Percentiles rank a stretch among this genome's conserved stretches.
These are phyloP conservation scores for Troides oblongomaculatus DNA, from an alignment of 2,888 invertebrate genomes.

Conservation along the genomic window DNA sequence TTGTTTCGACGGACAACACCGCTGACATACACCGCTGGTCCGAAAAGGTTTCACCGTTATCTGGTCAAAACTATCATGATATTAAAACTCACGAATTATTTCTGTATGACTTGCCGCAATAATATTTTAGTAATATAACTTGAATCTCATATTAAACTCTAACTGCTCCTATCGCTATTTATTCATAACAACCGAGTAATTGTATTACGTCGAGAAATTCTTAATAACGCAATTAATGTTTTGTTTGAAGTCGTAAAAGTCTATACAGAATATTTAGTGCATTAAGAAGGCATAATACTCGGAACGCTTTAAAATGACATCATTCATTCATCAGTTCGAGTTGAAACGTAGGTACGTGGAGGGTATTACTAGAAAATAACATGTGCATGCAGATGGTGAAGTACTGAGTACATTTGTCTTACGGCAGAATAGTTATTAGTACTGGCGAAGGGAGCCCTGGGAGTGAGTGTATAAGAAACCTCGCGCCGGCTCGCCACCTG, in stretches of 20 bases:
- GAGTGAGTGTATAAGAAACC: slow-evolving; percentile 62
- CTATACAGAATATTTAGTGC: slow-evolving; percentile 1
- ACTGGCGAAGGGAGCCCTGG: slow-evolving; percentile 53
- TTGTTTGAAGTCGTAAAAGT: slow-evolving; percentile 14
- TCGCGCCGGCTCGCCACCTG: slow-evolving; percentile 63
- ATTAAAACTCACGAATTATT: slow-evolving; percentile 66
- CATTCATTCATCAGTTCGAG: slow-evolving; percentile 23
- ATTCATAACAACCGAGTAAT: slow-evolving; percentile 54
- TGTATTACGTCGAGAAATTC: slow-evolving; percentile 56
- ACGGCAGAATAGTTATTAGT: slow-evolving; percentile 52
- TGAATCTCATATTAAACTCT: slow-evolving; percentile 65
- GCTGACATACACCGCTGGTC: slow-evolving; percentile 32
- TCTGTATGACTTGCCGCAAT: slow-evolving; percentile 71
- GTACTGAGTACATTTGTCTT: slow-evolving; percentile 46
- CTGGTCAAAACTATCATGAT: slow-evolving; percentile 62
- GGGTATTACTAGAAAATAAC: slow-evolving; percentile 32
- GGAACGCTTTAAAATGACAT: slow-evolving; percentile 12
- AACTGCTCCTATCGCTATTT: slow-evolving; percentile 40
- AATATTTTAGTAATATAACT: slow-evolving; percentile 66
- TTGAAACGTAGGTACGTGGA: slow-evolving; percentile 21
- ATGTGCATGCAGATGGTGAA: slow-evolving; percentile 36
- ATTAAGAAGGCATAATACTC: slow-evolving; percentile 1
- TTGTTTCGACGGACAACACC: slow-evolving; percentile 12
- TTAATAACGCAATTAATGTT: slow-evolving; percentile 45
- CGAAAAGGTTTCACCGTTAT: slow-evolving; percentile 66